Evolutionary conservation across 2,113 vertebrate genomes (phyloP), one percentile per base, ranked within the genome.

Genomic region (Paradisaea rubra): DNA sequence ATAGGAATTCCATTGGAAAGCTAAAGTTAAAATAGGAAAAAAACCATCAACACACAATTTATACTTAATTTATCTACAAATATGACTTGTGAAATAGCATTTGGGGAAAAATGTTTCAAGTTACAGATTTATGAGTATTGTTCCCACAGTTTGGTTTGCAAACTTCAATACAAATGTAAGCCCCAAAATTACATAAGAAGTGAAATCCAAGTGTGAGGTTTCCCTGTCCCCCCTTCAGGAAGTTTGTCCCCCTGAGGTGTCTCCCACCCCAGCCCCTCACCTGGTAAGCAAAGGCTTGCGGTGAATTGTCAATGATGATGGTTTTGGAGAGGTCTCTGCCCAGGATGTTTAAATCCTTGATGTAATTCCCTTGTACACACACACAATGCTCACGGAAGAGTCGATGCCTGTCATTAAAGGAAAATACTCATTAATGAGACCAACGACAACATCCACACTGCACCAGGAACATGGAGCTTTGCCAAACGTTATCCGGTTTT

Each of bases 261-360:
- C 14, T 41, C 54, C 83, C 33, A 73, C 10, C 49, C 44, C 61
- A 44, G 37, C 53, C 65, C 86, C 80, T 97, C 89, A 99, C 99
- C 99, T 99, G 99, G 96, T 99, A 99, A 56, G 99, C 99, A 98
- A 99, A 99, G 98, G 99, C 99, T 98, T 99, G 99, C 30, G 99
- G 99, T 98, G 99, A 99, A 98, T 99, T 99, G 98, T 99, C 99
- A 47, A 99, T 99, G 96, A 99, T 99, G 97, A 99, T 99, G 50
- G 99, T 99, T 98, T 99, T 99, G 91, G 99, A 99, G 97, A 99
- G 98, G 97, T 99, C 99, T 98, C 99, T 98, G 93, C 99, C 99
- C 18, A 99, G 98, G 94, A 99, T 99, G 97, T 99, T 99, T 87
- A 99, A 98, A 95, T 99, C 99, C 97, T 99, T 99, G 97, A 99